phyloP scores from a whole-genome alignment of 2,797 vertebrate species.

The Coracias cyanogaster region DNA sequence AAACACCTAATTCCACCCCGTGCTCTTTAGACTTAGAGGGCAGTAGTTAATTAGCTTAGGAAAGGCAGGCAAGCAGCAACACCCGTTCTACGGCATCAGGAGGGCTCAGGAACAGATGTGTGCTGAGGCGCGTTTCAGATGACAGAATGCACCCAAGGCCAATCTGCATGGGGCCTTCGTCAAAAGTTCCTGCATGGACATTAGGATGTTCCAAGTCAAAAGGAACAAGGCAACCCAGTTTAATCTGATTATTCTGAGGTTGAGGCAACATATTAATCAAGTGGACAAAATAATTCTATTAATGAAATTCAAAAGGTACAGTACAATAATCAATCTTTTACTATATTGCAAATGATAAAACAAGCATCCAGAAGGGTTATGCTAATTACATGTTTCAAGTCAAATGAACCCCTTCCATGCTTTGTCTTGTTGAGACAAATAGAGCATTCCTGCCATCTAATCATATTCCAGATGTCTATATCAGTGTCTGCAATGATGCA shows the following conservation, averaged over 20 bases:
- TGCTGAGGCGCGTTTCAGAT: neutral
- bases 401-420: constrained; percentile 51
- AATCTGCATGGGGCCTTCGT: neutral
- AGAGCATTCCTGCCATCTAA: constrained; percentile 53
- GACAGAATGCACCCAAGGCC: neutral
- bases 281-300: constrained; percentile 71
- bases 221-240: constrained; percentile 7
- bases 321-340: constrained; percentile 68
- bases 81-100: neutral
- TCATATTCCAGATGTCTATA: constrained; percentile 47
- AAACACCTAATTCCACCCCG: neutral
- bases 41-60: neutral
- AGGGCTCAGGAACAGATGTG: neutral
- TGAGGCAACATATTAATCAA: constrained; percentile 74
- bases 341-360: constrained; percentile 73
- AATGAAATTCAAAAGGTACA: constrained; percentile 73
- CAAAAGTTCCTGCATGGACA: neutral
- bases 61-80: neutral
- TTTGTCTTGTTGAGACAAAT: constrained; percentile 67
- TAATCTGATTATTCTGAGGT: constrained; percentile 53
- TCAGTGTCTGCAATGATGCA: constrained; percentile 35
- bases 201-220: neutral
- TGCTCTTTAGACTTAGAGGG: neutral
- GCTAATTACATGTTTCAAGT: constrained; percentile 70
- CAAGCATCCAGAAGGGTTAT: constrained; percentile 73